These are phyloP conservation scores for Trichogramma dendrolimi DNA, from an alignment of 2,888 invertebrate genomes.

Conservation along the genomic window DNA sequence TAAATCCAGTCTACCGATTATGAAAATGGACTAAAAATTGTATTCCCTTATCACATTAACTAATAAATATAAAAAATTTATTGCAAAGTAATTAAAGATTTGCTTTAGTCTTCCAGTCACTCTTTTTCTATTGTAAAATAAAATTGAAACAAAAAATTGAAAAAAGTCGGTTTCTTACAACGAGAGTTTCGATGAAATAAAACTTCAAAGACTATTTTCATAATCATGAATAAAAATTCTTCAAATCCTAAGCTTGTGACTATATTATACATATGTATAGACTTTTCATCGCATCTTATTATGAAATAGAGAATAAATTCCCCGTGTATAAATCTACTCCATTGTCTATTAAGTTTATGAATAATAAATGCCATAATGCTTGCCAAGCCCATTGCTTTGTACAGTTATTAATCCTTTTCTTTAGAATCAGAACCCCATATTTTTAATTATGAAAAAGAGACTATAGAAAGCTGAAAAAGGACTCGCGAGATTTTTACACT, in stretches of 20 bases:
- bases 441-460: too few species aligned
- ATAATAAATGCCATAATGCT: slow-evolving; percentile 54
- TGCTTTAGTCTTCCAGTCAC: slow-evolving; percentile 17
- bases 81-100: too few species aligned
- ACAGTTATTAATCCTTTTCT: not conserved
- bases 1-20: slow-evolving; percentile 14
- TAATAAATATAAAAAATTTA: too few species aligned
- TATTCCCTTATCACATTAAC: too few species aligned
- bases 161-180: slow-evolving; percentile 1
- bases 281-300: slow-evolving; percentile 44
- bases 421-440: not conserved
- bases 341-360: slow-evolving; percentile 52
- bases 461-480: too few species aligned
- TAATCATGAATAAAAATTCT: slow-evolving; percentile 34
- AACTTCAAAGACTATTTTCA: slow-evolving; percentile 9
- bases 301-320: slow-evolving; percentile 42
- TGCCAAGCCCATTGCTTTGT: slow-evolving; percentile 37
- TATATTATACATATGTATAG: slow-evolving; percentile 40
- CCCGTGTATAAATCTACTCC: slow-evolving; percentile 51
- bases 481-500: too few species aligned
- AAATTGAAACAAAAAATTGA: slow-evolving; percentile 6
- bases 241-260: slow-evolving; percentile 41
- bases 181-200: slow-evolving; percentile 1
- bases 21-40: slow-evolving; percentile 23
- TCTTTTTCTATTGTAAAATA: slow-evolving; percentile 2